Percentiles rank a stretch among this genome's conserved stretches.
Evolutionary conservation across 2,797 vertebrate genomes (phyloP).

Genomic region (Cirrhinus molitorella): DNA sequence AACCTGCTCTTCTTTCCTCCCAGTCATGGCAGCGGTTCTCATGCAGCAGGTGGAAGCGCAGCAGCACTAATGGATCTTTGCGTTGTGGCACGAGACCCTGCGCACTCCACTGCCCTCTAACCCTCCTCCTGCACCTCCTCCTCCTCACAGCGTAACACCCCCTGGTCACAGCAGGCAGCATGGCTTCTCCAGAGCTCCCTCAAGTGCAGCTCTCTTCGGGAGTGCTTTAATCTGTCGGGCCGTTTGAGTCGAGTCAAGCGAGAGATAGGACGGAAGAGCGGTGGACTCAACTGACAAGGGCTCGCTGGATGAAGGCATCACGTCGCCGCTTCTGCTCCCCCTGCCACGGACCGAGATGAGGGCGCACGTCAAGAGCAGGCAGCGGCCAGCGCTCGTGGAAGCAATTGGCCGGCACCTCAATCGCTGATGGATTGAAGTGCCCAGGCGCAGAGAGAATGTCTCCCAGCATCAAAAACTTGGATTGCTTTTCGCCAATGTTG

Average conservation of each 20-base stretch:
- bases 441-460: slow-evolving; percentile 77
- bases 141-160: slow-evolving; percentile 23
- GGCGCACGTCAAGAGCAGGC: slow-evolving; percentile 71
- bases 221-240: slow-evolving; percentile 46
- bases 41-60: slow-evolving; percentile 48
- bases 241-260: slow-evolving; percentile 25
- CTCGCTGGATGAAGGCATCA: slow-evolving; percentile 50
- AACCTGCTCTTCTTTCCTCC: slow-evolving; percentile 33
- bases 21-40: slow-evolving; percentile 43
- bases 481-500: slow-evolving; percentile 87
- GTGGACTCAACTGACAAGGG: slow-evolving; percentile 57
- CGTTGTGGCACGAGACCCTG: slow-evolving; percentile 42
- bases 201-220: slow-evolving; percentile 40
- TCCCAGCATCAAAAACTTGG: slow-evolving; percentile 84
- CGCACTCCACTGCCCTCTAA: slow-evolving; percentile 43
- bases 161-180: slow-evolving; percentile 56
- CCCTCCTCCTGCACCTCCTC: slow-evolving; percentile 41
- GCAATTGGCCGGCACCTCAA: slow-evolving; percentile 73
- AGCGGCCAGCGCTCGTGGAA: slow-evolving; percentile 65
- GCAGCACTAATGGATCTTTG: slow-evolving; percentile 31
- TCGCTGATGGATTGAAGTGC: slow-evolving; percentile 73
- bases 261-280: slow-evolving; percentile 16
- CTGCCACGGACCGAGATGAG: slow-evolving; percentile 63
- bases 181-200: slow-evolving; percentile 57
- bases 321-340: slow-evolving; percentile 14